Conservation (phyloP, 2,113 vertebrate genomes). For the Gymnorhina tibicen region DNA sequence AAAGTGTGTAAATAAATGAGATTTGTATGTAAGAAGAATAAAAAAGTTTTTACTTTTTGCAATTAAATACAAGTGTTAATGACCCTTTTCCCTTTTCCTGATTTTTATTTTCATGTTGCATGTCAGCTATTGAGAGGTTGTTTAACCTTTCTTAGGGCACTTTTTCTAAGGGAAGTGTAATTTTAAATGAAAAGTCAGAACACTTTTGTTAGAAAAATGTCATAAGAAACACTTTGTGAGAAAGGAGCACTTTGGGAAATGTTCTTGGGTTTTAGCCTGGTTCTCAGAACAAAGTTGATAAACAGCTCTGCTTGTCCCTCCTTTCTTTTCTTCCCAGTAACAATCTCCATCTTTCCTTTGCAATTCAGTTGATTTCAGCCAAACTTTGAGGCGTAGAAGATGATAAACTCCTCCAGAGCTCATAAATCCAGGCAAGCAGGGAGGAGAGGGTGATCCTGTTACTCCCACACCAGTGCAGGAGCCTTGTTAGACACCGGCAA, state of each 20-base stretch:
- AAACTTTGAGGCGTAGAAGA: not conserved
- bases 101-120: not conserved
- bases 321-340: not conserved
- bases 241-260: not conserved
- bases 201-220: not conserved
- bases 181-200: not conserved
- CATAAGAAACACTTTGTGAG: not conserved
- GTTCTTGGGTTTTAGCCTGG: not conserved
- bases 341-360: not conserved
- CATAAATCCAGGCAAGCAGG: not conserved
- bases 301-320: not conserved
- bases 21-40: conserved; percentile 54
- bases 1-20: conserved; percentile 65
- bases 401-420: not conserved
- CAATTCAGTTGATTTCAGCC: not conserved
- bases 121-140: not conserved
- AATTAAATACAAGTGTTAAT: conserved; percentile 52
- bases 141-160: not conserved
- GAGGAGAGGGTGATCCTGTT: not conserved
- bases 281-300: not conserved
- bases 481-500: not conserved
- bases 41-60: conserved; percentile 70
- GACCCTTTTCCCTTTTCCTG: not conserved
- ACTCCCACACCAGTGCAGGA: accelerated
- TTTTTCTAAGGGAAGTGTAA: not conserved